Conservation (phyloP, 2,888 invertebrate species). For the Creontiades dilutus region DNA sequence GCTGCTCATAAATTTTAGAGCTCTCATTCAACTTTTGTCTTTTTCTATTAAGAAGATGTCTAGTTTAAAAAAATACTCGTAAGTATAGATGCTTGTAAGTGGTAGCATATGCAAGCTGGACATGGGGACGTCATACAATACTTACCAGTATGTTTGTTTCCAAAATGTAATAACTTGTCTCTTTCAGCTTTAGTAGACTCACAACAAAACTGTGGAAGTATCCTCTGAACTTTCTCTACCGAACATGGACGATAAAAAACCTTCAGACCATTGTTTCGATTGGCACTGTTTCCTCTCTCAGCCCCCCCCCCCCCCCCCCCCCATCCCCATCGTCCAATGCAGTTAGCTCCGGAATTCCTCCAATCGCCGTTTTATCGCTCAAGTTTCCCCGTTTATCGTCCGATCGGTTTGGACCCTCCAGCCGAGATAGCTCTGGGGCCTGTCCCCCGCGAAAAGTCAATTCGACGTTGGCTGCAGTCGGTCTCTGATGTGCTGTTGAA, state of each 20-base stretch:
- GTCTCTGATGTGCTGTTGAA: background rate
- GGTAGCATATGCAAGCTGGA: too few species aligned
- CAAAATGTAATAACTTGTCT: too few species aligned
- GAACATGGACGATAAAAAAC: background rate
- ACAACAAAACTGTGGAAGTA: background rate
- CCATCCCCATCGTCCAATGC: background rate
- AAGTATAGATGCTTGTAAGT: too few species aligned
- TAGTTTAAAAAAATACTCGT: too few species aligned
- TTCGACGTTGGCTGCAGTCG: conserved; percentile 6
- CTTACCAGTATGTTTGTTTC: too few species aligned
- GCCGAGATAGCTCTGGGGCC: background rate
- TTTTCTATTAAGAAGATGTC: too few species aligned
- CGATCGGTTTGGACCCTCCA: background rate
- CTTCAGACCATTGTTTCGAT: conserved; percentile 1
- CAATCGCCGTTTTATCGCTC: conserved; percentile 20
- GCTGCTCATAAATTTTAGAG: too few species aligned
- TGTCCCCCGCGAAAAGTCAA: conserved; percentile 7
- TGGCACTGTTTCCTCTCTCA: background rate
- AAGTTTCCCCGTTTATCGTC: conserved; percentile 4
- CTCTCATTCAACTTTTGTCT: too few species aligned
- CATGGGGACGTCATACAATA: too few species aligned
- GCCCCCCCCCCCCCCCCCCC: background rate
- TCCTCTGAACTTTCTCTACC: background rate
- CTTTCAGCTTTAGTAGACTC: too few species aligned
- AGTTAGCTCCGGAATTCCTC: conserved; percentile 13